Base-by-base conservation (phyloP, 2,113 vertebrate genomes). In the Eublepharis macularius region DNA sequence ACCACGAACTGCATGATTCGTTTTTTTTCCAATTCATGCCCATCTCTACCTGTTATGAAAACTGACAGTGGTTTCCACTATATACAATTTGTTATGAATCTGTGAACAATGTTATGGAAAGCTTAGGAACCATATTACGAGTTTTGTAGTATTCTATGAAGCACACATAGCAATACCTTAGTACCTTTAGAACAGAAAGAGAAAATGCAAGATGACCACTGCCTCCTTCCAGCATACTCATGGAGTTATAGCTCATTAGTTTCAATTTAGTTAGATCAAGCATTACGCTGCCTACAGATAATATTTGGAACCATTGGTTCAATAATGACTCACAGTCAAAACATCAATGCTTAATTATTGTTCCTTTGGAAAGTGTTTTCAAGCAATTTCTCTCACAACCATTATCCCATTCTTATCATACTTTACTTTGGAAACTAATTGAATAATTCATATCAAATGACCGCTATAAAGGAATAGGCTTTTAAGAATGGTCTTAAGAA, bases 401-500 rank as follows among this genome's bases (percentile, higher is more conserved):
- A 21, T 57, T 47, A 66, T 43, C 45, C 78, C 39, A 69, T 1
- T 49, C 65, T 82, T n/a, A 76, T 36, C 3, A 3, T 66, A 36
- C 16, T 70, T 80, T 54, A 2, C 7, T 60, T 32, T 13, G 60
- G 21, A 45, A 45, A 80, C 0, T 14, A 1, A 11, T 9, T 73
- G 49, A 4, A 65, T 78, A 34, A 24, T 75, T 83, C 73, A 60
- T 54, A 26, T 39, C 36, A 39, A 34, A 36, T 70, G 34, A 34
- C 68, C 39, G 34, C n/a, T 63, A 63, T 63, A 63, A 63, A 63
- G 26, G 26, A 11, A 21, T 36, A 24, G n/a, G 29, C 43, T 4
- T 87, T 32, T 74, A 80, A 82, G 34, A 85, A 45, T 19, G 80
- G 11, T 4, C 86, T 32, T 74, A 80, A 82, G 34, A 85, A 45